These are phyloP conservation scores for Drosophila oshimai DNA, from an alignment of 1,140 invertebrate species.

Conservation along the genomic window DNA sequence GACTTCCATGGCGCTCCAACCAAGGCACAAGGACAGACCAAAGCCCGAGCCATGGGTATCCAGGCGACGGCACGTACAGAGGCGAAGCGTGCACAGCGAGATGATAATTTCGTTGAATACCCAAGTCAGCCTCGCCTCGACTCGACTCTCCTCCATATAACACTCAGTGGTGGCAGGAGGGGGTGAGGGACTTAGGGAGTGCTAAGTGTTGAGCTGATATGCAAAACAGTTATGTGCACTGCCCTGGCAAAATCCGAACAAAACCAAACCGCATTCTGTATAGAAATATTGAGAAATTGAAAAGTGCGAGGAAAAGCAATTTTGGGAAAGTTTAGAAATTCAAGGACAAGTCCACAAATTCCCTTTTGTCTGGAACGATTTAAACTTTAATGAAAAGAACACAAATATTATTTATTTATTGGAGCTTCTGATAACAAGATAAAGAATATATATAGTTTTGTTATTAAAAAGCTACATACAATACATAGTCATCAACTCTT, in stretches of 20 bases:
- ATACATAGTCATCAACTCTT: too few relatives aligned
- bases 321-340: background rate
- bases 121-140: constrained; percentile 48
- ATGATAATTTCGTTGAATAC: constrained; percentile 74
- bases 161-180: background rate
- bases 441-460: too few relatives aligned
- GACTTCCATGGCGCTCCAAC: background rate
- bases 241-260: constrained; percentile 17
- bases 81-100: constrained; percentile 23
- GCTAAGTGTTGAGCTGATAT: constrained; percentile 55
- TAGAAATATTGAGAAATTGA: background rate
- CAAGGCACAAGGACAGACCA: constrained; percentile 41
- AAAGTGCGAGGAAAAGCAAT: background rate
- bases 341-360: background rate
- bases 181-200: background rate
- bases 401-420: too few relatives aligned
- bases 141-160: constrained; percentile 31
- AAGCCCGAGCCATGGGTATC: constrained; percentile 5
- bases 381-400: background rate
- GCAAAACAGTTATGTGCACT: constrained; percentile 62
- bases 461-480: too few relatives aligned
- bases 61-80: constrained; percentile 45
- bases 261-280: constrained; percentile 5
- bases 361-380: background rate
- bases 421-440: too few relatives aligned